Base-by-base conservation (phyloP, 2,888 invertebrate genomes). In the Phasia obesa region DNA sequence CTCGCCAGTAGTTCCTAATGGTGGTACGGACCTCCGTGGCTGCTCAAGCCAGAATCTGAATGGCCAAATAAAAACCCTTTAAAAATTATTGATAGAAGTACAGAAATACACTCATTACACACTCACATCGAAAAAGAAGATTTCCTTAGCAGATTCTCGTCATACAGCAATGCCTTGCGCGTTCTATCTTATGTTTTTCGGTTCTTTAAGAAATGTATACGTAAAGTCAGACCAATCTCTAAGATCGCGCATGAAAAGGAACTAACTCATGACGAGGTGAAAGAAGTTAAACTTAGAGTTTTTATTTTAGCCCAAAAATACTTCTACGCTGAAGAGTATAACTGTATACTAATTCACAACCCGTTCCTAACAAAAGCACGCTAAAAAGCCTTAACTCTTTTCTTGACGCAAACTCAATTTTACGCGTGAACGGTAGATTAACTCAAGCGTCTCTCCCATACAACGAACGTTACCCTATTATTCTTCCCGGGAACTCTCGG, bases 41-140 rank as follows among this genome's bases (percentile, higher is more conserved):
- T 38, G 11, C 38, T 13, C 4, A 38, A 38, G 11, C 38, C 38
- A 11, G 11, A 7, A 13, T 38, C 38, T 11, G 38, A 38, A 38
- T 38, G 38, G 38, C 38, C 38, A 38, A 38, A 3, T 84, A 17
- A 78, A 78, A 0, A 80, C 4, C 38, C 13, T 27, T 6, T 27
- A 27, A 27, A 27, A 27, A 27, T 27, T 6, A 27, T 27, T 27
- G 38, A n/a, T n/a, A n/a, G n/a, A n/a, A n/a, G n/a, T n/a, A n/a
- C n/a, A n/a, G n/a, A n/a, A n/a, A n/a, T n/a, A n/a, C n/a, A n/a
- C n/a, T n/a, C n/a, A n/a, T n/a, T n/a, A n/a, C n/a, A n/a, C n/a
- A n/a, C n/a, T n/a, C n/a, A n/a, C n/a, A n/a, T n/a, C n/a, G n/a
- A n/a, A n/a, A n/a, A n/a, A n/a, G n/a, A n/a, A n/a, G n/a, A n/a